A percentile compares a stretch with the other conserved stretches of the same genome.
These are phyloP conservation scores for Branchipolynoe longqiensis DNA, from an alignment of 2,888 invertebrate species.

Conservation along the genomic window DNA sequence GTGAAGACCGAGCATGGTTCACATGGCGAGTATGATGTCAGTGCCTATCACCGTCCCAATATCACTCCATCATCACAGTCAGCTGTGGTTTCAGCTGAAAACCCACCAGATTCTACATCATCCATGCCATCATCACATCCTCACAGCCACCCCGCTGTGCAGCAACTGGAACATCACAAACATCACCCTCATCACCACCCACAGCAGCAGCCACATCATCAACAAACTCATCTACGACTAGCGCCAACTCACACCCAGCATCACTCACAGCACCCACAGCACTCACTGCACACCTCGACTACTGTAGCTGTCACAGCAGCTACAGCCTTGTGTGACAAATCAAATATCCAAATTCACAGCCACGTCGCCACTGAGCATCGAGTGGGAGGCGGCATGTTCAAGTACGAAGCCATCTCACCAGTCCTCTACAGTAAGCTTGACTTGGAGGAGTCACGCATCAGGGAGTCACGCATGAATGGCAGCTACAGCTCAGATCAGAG, in stretches of 20 bases:
- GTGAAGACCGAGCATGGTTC: neutral
- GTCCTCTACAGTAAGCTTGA: conserved; percentile 77
- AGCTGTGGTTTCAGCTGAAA: neutral
- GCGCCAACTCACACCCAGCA: neutral
- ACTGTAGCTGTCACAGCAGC: conserved; percentile 10
- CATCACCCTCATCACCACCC: conserved; percentile 18
- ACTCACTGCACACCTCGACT: neutral
- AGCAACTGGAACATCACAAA: conserved; percentile 25
- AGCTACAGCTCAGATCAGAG: conserved; percentile 71
- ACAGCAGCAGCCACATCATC: conserved; percentile 42
- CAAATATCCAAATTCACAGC: neutral
- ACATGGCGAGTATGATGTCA: conserved; percentile 10
- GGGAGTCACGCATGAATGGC: conserved; percentile 70
- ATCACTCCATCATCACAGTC: neutral
- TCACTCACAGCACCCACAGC: neutral
- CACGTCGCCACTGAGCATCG: conserved; percentile 4
- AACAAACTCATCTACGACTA: neutral
- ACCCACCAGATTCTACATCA: neutral
- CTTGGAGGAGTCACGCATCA: conserved; percentile 74
- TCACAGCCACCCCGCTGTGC: neutral
- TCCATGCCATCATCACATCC: neutral
- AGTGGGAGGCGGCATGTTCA: no score
- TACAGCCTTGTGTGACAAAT: conserved; percentile 14
- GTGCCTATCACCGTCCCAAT: neutral
- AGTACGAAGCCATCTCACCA: conserved; percentile 44